A percentile compares a stretch with the other conserved stretches of the same genome.
Conservation (phyloP, 2,797 vertebrate species). For the Sebastes jordani region DNA sequence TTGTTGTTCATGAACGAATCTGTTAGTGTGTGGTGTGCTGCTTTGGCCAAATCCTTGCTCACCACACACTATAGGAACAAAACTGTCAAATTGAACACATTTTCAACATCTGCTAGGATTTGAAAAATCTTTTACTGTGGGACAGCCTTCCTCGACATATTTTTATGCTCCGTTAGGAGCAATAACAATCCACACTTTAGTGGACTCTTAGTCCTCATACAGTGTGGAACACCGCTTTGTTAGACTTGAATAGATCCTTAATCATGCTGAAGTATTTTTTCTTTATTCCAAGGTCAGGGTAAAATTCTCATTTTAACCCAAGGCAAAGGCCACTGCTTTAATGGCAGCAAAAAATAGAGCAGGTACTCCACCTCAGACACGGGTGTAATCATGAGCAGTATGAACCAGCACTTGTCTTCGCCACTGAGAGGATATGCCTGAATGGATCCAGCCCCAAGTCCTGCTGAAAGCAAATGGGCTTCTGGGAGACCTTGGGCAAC, state of each 20-base stretch:
- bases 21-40: no score
- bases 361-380: conserved; percentile 11
- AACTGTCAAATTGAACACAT: no score
- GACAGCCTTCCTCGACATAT: background rate
- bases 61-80: no score
- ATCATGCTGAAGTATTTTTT: conserved; percentile 9
- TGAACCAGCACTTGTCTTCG: conserved; percentile 13
- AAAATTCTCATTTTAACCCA: conserved; percentile 18
- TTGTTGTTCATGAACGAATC: no score
- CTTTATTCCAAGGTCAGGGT: conserved; percentile 1
- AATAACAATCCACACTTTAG: no score
- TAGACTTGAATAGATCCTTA: conserved; percentile 17
- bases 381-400: conserved; percentile 19
- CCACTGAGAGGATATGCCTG: conserved; percentile 15
- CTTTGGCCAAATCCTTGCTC: no score
- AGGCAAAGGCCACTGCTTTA: conserved; percentile 30
- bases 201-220: background rate
- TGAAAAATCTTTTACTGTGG: no score
- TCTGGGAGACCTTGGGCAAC: conserved; percentile 17
- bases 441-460: background rate
- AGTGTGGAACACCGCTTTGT: background rate
- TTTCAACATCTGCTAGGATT: no score
- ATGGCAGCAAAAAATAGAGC: conserved; percentile 13
- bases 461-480: conserved; percentile 13
- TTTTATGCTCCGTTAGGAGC: background rate